Percentiles rank a stretch among this genome's conserved stretches.
Conservation (phyloP, 2,113 vertebrate genomes). For the Limanda limanda region DNA sequence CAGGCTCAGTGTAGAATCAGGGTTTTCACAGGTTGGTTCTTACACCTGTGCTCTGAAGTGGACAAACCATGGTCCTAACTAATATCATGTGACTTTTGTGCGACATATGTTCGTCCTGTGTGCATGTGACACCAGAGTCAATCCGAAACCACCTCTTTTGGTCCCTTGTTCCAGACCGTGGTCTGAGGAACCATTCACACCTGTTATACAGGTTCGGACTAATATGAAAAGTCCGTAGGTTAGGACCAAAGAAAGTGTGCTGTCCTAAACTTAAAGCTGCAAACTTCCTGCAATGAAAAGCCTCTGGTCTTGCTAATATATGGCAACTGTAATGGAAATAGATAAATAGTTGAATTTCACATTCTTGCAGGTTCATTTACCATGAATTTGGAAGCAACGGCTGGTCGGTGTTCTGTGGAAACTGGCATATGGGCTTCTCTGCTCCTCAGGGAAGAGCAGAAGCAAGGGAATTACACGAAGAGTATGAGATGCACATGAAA, state of each 20-base stretch:
- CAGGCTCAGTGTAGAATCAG: conserved; percentile 40
- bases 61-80: not conserved
- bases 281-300: conserved; percentile 27
- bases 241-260: not conserved
- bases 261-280: conserved; percentile 12
- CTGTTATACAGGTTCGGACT: too few relatives aligned
- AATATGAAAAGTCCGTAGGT: too few relatives aligned
- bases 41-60: conserved; percentile 30
- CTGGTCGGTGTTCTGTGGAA: conserved; percentile 36
- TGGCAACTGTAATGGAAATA: conserved; percentile 48
- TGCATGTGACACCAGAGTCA: too few relatives aligned
- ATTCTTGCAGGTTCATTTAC: conserved; percentile 62
- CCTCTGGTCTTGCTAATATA: conserved; percentile 22
- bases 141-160: too few relatives aligned
- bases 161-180: too few relatives aligned
- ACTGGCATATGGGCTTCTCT: conserved; percentile 41
- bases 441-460: conserved; percentile 16
- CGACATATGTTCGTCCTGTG: too few relatives aligned
- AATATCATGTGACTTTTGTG: too few relatives aligned
- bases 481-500: conserved; percentile 8
- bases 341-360: conserved; percentile 68
- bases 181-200: too few relatives aligned
- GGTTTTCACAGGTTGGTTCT: conserved; percentile 61
- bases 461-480: conserved; percentile 10
- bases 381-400: conserved; percentile 8